Conservation (phyloP, 2,113 vertebrate genomes). For the Stegostoma tigrinum region DNA sequence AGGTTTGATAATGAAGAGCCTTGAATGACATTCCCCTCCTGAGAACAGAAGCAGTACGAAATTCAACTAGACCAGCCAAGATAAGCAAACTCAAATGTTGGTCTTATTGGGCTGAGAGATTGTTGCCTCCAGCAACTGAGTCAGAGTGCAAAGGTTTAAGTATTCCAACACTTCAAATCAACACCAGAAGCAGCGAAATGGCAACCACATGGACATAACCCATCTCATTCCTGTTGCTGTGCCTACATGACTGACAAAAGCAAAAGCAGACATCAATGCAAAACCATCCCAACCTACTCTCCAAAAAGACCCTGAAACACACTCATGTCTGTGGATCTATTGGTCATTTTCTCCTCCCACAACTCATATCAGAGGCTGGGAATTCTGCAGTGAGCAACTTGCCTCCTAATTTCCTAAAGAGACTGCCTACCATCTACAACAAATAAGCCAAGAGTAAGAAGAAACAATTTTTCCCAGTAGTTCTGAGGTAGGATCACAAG, state of each 20-base stretch:
- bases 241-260: not conserved
- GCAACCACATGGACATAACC: not conserved
- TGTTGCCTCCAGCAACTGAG: not conserved
- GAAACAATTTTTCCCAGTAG: too few species aligned
- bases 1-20: not conserved
- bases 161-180: not conserved
- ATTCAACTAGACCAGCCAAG: not conserved
- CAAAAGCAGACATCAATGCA: constrained; percentile 43
- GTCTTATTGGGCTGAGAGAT: not conserved
- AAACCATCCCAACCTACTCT: constrained; percentile 52
- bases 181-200: not conserved
- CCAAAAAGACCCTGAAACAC: constrained; percentile 63
- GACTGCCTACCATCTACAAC: not conserved
- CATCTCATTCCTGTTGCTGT: not conserved
- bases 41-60: not conserved
- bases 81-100: not conserved
- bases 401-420: not conserved
- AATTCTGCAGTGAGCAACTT: not conserved
- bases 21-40: not conserved
- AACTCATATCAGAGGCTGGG: not conserved
- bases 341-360: not conserved
- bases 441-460: too few species aligned
- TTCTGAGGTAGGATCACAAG: not conserved
- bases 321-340: constrained; percentile 52
- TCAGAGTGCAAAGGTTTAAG: not conserved